Evolutionary conservation across 53 echinoderm and acorn worm genomes (phyloP), one percentile per base, ranked within the genome.

Genomic region (Paracentrotus lividus): DNA sequence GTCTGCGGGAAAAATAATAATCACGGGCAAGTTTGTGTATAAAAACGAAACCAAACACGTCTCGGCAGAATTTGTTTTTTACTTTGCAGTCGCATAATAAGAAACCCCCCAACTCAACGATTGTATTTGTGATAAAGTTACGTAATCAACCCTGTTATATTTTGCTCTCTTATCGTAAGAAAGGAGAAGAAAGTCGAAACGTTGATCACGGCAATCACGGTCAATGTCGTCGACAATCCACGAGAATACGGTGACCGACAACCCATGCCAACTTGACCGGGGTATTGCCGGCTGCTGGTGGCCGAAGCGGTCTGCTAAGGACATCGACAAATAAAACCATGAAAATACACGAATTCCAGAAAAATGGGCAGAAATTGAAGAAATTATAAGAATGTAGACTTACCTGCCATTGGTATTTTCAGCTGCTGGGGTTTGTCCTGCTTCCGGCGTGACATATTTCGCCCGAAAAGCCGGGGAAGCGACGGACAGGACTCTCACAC

Each of bases 401-500:
- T 97, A 99, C 99, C 99, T 94, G 97, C 93, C 92, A 96, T 85
- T 88, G 97, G 91, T 95, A 97, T 96, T 94, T 95, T 96, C 61
- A 96, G 95, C 95, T 99, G 99, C 95, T 97, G 97, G 93, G 99
- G 99, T 93, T 97, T 97, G 99, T 99, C 99, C 99, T 99, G 99
- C 96, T 99, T 99, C 97, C 99, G 99, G 97, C 99, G 97, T 97
- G 99, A 99, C 99, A 99, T 99, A 92, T 97, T 97, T 97, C 95
- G 96, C 96, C 98, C 96, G 93, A 94, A 96, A 95, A 94, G 99
- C 97, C 99, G 99, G 97, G 95, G 89, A 95, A 97, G 98, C 98
- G 94, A 94, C 94, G 98, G 98, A 98, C 97, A 93, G 96, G 94
- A 95, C 97, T 96, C 95, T 96, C 97, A 67, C 94, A 88, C 95